Conservation (phyloP, 2,888 invertebrate genomes). For the Sinelater perroti region DNA sequence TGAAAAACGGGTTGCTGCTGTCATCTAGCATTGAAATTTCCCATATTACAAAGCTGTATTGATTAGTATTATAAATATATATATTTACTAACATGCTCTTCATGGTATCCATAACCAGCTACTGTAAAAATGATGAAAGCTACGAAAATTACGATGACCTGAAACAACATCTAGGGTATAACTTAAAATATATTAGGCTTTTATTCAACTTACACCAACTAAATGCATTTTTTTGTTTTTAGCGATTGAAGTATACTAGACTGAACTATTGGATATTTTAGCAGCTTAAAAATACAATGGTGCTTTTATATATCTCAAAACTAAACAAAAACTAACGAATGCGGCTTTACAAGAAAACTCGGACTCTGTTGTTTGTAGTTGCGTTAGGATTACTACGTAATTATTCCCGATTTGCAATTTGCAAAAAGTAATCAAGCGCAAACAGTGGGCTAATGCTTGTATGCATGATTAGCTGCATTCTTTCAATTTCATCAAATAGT, state of each 20-base stretch:
- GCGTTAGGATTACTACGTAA: slow-evolving; percentile 14
- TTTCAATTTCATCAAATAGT: background rate
- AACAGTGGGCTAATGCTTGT: background rate
- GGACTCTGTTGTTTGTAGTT: slow-evolving; percentile 4
- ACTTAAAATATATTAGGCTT: background rate
- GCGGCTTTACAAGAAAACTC: too few species aligned
- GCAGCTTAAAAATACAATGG: background rate
- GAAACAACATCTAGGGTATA: too few species aligned
- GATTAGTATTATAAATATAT: background rate
- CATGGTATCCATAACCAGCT: background rate
- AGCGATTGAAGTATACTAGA: background rate
- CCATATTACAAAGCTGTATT: background rate
- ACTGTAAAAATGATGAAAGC: background rate
- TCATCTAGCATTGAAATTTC: slow-evolving; percentile 1
- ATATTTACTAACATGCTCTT: slow-evolving; percentile 5
- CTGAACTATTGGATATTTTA: background rate
- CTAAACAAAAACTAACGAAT: slow-evolving; percentile 6
- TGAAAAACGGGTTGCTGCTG: too few species aligned
- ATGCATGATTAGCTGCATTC: slow-evolving; percentile 1
- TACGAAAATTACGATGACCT: background rate
- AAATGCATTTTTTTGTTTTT: background rate
- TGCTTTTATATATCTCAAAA: slow-evolving; percentile 4
- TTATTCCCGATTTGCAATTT: slow-evolving; percentile 15
- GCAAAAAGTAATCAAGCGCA: slow-evolving; percentile 7
- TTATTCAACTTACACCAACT: background rate